These are phyloP conservation scores for Paracentrotus lividus DNA, from an alignment of 53 echinoderm and acorn worm species.

Conservation along the genomic window DNA sequence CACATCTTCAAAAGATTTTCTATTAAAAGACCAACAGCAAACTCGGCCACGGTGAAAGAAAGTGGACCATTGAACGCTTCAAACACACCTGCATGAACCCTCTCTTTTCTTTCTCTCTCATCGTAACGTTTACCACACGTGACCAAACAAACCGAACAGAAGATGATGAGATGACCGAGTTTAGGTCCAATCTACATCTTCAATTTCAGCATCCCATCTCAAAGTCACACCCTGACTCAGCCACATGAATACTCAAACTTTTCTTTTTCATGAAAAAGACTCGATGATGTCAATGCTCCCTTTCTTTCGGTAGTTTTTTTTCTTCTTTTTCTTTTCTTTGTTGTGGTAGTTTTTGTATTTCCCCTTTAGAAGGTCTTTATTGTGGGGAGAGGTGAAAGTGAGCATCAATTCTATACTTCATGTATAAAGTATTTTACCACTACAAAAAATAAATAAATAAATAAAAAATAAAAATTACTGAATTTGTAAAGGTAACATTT, in stretches of 20 bases:
- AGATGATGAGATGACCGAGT: conserved; percentile 18
- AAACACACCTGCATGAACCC: not conserved
- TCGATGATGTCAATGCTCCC: not conserved
- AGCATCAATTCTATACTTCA: not conserved
- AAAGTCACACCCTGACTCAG: not conserved
- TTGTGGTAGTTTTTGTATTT: not conserved
- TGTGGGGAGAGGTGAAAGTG: not conserved
- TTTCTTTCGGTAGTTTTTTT: not conserved
- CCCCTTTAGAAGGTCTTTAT: not conserved
- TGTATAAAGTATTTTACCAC: too few relatives aligned
- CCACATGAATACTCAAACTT: conserved; percentile 8
- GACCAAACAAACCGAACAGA: conserved; percentile 23
- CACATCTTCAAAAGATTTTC: not conserved
- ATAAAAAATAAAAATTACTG: too few relatives aligned
- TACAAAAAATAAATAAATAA: too few relatives aligned
- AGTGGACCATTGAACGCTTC: not conserved
- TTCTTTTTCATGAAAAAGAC: not conserved
- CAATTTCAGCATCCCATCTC: not conserved
- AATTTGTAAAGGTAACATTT: not conserved
- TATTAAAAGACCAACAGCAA: not conserved
- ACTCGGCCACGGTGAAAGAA: not conserved
- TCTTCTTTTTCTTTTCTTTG: not conserved
- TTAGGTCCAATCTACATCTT: conserved; percentile 30
- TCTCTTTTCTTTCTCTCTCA: not conserved
- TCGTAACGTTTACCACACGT: not conserved